These are phyloP conservation scores for Bursaphelenchus mucronatus DNA, from an alignment of 1,140 invertebrate species.

Conservation along the genomic window DNA sequence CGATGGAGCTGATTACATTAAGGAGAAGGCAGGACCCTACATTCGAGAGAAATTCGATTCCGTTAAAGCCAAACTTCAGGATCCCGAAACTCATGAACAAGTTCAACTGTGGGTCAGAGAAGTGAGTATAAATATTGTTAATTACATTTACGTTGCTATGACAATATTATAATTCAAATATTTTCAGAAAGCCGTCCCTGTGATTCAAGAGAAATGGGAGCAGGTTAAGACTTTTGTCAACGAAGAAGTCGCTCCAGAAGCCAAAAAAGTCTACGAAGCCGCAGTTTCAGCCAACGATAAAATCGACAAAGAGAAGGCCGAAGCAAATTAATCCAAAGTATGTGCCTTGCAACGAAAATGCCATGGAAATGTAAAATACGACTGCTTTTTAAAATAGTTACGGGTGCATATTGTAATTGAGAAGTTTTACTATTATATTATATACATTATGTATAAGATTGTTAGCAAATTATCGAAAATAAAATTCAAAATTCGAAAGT, in stretches of 20 bases:
- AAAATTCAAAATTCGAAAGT: too few species aligned
- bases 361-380: too few species aligned
- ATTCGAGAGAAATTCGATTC: conserved; percentile 48
- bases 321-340: background rate
- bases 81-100: conserved; percentile 46
- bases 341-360: too few species aligned
- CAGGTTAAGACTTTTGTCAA: conserved; percentile 39
- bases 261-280: conserved; percentile 42
- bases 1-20: conserved; percentile 38
- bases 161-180: background rate
- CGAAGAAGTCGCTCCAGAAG: conserved; percentile 41
- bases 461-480: too few species aligned
- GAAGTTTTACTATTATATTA: too few species aligned
- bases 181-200: conserved; percentile 39
- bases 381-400: too few species aligned
- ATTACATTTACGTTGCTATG: conserved; percentile 5
- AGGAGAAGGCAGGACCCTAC: conserved; percentile 40
- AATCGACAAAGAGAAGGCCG: conserved; percentile 7
- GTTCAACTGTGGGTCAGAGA: conserved; percentile 46
- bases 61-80: conserved; percentile 38
- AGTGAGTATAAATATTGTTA: conserved; percentile 22
- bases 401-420: too few species aligned
- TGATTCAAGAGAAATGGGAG: conserved; percentile 38
- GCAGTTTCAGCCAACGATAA: conserved; percentile 28
- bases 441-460: too few species aligned